These are phyloP conservation scores for Halcyon smyrnensis DNA, from an alignment of 2,797 vertebrate genomes.

Conservation along the genomic window DNA sequence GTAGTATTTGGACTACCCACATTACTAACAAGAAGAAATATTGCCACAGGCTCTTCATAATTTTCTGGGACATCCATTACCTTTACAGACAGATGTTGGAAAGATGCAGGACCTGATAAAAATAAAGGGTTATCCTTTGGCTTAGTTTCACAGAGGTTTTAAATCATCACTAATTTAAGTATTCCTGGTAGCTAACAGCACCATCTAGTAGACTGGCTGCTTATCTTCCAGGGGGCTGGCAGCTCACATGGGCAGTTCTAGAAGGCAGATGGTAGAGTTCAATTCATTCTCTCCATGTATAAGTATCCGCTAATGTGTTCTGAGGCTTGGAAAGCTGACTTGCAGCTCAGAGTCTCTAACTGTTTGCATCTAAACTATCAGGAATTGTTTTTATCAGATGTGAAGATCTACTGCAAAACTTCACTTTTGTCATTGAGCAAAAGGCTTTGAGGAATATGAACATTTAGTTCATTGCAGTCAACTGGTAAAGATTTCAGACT, in stretches of 20 bases:
- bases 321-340: background rate
- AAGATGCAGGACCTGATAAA: background rate
- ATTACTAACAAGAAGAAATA: background rate
- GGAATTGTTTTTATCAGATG: background rate
- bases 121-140: background rate
- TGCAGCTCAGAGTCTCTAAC: background rate
- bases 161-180: background rate
- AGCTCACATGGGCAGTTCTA: background rate
- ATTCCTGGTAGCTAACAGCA: background rate
- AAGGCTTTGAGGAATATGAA: background rate
- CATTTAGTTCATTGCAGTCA: background rate
- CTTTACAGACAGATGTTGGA: background rate
- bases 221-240: background rate
- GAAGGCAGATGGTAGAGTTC: background rate
- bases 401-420: background rate
- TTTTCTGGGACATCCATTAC: background rate
- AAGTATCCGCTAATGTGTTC: background rate
- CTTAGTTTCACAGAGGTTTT: background rate
- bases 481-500: background rate
- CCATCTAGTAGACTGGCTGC: background rate
- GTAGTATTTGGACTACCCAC: background rate
- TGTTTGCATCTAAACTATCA: background rate
- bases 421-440: background rate
- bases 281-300: accelerated
- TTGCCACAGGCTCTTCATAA: background rate